Evolutionary conservation across 1,140 invertebrate species (phyloP).

Genomic region (Armadillidium nasatum): DNA sequence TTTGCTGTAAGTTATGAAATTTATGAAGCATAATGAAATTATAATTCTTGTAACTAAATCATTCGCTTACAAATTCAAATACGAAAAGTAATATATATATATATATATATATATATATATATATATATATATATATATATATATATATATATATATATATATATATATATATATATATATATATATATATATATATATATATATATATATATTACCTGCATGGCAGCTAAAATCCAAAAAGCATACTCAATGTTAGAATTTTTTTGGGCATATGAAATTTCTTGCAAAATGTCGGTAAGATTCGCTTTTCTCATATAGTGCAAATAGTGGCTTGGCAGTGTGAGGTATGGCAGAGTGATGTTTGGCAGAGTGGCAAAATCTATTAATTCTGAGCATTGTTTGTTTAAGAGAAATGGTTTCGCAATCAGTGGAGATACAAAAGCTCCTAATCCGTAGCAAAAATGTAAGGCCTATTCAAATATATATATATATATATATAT

Average conservation of each 20-base stretch:
- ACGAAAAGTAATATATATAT: slow-evolving; percentile 20
- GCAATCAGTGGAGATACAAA: slow-evolving; percentile 56
- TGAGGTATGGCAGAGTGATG: no score
- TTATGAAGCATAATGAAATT: no score
- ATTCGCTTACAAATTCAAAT: no score
- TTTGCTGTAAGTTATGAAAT: no score
- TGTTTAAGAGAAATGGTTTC: slow-evolving; percentile 54
- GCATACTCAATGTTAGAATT: slow-evolving; percentile 50
- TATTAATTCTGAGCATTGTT: slow-evolving; percentile 33
- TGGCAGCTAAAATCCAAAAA: slow-evolving; percentile 53
- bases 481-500: no score
- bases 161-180: slow-evolving; percentile 25
- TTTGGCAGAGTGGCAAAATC: no score
- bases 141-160: slow-evolving; percentile 28
- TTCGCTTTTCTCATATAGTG: no score
- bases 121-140: slow-evolving; percentile 30
- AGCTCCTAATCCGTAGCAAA: no score
- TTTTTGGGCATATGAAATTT: slow-evolving; percentile 31
- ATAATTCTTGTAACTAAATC: no score
- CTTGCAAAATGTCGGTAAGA: neutral
- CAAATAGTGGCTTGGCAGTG: no score
- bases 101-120: no score
- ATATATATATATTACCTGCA: slow-evolving; percentile 49
- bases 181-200: slow-evolving; percentile 25
- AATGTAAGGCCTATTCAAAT: no score